Evolutionary conservation across 2,113 vertebrate species (phyloP), one percentile per base, ranked within the genome.

Genomic region (Barbus barbus): DNA sequence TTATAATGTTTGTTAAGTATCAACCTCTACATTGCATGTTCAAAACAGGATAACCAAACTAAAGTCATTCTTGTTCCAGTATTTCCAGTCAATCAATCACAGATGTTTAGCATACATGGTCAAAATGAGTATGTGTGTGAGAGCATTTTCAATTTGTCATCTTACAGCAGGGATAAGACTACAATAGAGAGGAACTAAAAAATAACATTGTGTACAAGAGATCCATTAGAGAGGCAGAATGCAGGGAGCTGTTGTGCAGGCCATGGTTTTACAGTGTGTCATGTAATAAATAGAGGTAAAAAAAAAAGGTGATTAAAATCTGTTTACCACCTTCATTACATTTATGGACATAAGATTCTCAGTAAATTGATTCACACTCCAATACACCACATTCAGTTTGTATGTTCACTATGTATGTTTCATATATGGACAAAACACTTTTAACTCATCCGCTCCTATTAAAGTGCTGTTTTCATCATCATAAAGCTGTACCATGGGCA

Each of bases 401-500:
- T 5, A n/a, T 20, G 13, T 16, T 48, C 46, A 48, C 4, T n/a
- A 20, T 60, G 7, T 61, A 11, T 14, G 13, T 61, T 79, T 41
- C n/a, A 61, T 44, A 44, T 44, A 63, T 65, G n/a, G 41, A 44
- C 41, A 41, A 9, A 18, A 41, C 53, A 16, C 13, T 44, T 61
- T 0, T 48, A 28, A 14, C 46, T 38, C 18, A 4, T 13, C 38
- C 22, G 36, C 26, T 61, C 75, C 75, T 46, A 67, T 77, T 77
- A 77, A 71, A 61, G 18, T 81, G 75, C 41, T 53, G 44, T 81
- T 53, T 83, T 83, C 58, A 75, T 58, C n/a, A 79, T 89, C 78
- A 89, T 81, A 61, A 78, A 90, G 85, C 74, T 46, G 86, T 87
- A 85, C 88, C 90, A 88, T 88, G 88, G 87, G 90, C 81, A 88